Evolutionary conservation across 2,888 invertebrate species (phyloP), one percentile per base, ranked within the genome.

Genomic region (Druceiella hillmani): DNA sequence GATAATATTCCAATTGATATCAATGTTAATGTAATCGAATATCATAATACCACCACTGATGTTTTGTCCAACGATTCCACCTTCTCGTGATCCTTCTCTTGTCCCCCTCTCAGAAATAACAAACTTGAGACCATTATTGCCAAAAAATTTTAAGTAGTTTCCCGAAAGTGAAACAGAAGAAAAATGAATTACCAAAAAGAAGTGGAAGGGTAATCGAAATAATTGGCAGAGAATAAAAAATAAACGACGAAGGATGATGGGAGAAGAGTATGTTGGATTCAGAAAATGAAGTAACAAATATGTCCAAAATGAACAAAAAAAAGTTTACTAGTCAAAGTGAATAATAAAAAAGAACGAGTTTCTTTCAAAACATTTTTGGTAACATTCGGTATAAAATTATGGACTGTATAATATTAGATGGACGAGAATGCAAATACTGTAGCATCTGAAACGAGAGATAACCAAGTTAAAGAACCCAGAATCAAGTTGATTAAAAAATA

Each of bases 351-450:
- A 46, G 38, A 38, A 38, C 43, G 48, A 38, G 46, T 51, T 28
- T 49, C 43, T n/a, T n/a, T n/a, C n/a, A 32, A 38, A 33, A 38
- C 38, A 5, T 38, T 38, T 26, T 26, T 38, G 22, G 32, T 17
- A 11, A 38, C 43, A 26, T 32, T 41, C 13, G 44, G 44, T 17
- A 39, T 49, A 30, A 50, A 50, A 32, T 48, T 50, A 12, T 48
- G 52, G 50, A 47, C 48, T 4, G 41, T 49, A n/a, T 35, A 50
- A 2, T 50, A 50, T 27, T 48, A 45, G 49, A n/a, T n/a, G n/a
- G n/a, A n/a, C n/a, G n/a, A n/a, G n/a, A n/a, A n/a, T n/a, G n/a
- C n/a, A n/a, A n/a, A n/a, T n/a, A n/a, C n/a, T n/a, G n/a, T n/a
- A n/a, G n/a, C n/a, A n/a, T n/a, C n/a, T n/a, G n/a, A n/a, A n/a